These are phyloP conservation scores for Cydia pomonella DNA, from an alignment of 1,140 invertebrate genomes.

Conservation along the genomic window DNA sequence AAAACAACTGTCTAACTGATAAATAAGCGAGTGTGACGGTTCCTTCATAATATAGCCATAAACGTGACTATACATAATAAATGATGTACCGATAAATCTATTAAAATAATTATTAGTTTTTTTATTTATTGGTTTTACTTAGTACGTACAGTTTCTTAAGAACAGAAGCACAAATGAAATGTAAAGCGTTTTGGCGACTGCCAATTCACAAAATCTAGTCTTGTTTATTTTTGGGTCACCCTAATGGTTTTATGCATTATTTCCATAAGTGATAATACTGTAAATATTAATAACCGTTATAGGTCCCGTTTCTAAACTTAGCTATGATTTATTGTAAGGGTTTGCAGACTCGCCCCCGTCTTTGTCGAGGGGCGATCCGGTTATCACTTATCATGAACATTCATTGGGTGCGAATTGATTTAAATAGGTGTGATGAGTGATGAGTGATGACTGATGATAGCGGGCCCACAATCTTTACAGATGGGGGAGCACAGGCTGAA, in stretches of 20 bases:
- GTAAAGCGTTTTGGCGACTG: not conserved
- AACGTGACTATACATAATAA: no score
- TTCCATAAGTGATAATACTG: not conserved
- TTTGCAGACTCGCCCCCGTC: not conserved
- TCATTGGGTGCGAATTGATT: conserved; percentile 2
- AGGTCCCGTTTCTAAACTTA: not conserved
- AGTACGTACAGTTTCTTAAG: no score
- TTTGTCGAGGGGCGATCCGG: not conserved
- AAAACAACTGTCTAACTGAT: not conserved
- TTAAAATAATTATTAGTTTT: no score
- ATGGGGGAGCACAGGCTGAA: not conserved
- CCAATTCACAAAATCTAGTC: not conserved
- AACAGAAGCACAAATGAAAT: no score
- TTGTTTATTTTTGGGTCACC: not conserved
- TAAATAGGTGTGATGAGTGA: not conserved
- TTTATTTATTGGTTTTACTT: no score
- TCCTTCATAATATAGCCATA: no score
- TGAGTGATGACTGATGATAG: conserved; percentile 2
- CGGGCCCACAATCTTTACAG: not conserved
- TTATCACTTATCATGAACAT: not conserved
- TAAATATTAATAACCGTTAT: not conserved
- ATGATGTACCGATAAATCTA: no score
- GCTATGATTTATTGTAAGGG: not conserved
- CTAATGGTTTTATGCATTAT: not conserved
- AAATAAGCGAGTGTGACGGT: no score